Evolutionary conservation across 2,113 vertebrate species (phyloP).

Genomic region (Apteryx owenii): DNA sequence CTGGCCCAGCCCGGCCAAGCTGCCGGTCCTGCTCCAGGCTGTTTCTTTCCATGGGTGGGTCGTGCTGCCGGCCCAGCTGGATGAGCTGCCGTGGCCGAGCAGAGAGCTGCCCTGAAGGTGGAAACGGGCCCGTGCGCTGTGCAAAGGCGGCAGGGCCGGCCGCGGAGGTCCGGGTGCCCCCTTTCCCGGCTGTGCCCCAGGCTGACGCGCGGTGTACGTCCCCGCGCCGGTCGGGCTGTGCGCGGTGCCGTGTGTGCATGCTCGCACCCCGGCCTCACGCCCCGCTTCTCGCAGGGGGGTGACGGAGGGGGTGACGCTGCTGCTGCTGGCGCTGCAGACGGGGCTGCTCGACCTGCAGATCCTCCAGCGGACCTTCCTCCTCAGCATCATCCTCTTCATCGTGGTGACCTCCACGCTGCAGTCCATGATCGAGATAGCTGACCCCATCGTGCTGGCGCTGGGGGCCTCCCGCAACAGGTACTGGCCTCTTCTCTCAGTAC

Average conservation of each 20-base stretch:
- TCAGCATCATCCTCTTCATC: slow-evolving; percentile 93
- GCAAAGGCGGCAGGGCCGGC: too few species aligned
- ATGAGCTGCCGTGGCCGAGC: too few species aligned
- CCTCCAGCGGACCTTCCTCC: slow-evolving; percentile 88
- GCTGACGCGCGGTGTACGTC: background rate
- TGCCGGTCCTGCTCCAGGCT: background rate
- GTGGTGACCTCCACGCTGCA: slow-evolving; percentile 88
- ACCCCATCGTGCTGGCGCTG: slow-evolving; percentile 84
- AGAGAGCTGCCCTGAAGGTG: too few species aligned
- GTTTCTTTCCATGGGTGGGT: too few species aligned
- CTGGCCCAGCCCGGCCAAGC: too few species aligned
- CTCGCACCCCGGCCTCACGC: background rate
- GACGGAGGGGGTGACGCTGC: slow-evolving; percentile 86
- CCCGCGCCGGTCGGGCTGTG: background rate
- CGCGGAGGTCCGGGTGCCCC: too few species aligned
- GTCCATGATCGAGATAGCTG: slow-evolving; percentile 89
- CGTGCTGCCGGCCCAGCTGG: too few species aligned
- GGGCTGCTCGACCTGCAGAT: slow-evolving; percentile 86
- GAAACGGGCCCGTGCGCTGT: too few species aligned
- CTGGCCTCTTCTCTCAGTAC: rapidly evolving
- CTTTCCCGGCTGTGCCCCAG: too few species aligned
- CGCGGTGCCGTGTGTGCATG: background rate
- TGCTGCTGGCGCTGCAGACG: slow-evolving; percentile 88
- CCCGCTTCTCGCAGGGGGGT: slow-evolving; percentile 78
- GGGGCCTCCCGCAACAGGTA: slow-evolving; percentile 87